Evolutionary conservation across 1,140 invertebrate species (phyloP), one percentile per base, ranked within the genome.

Genomic region (Halotydeus destructor): DNA sequence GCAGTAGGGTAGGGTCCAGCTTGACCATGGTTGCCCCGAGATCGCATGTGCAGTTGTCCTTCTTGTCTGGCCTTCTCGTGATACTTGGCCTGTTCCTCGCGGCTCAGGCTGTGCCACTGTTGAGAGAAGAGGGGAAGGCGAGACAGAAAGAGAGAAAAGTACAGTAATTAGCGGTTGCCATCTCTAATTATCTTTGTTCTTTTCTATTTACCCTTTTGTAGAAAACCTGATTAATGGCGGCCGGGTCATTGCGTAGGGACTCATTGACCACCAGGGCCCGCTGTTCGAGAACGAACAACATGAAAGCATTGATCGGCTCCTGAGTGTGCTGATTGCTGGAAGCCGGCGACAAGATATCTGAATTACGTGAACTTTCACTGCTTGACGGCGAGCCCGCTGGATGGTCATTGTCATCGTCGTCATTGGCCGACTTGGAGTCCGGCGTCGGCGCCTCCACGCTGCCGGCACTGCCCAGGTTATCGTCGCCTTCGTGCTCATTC

Each of bases 231-330:
- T 99, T 99, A 61, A 99, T 94, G 49, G 91, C 89, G 42, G 94
- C 89, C 51, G 86, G 94, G 60, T 98, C 91, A 66, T 96, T 96
- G 41, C 96, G 70, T 44, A 86, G 94, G 66, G 85, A 93, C 64
- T 98, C 89, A 12, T 86, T 83, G 35, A 97, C 83, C 31, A 98
- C 88, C 67, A 93, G 86, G 50, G 88, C 81, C 57, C 93, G 69
- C 83, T 94, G 94, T 62, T 98, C 91, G 64, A 97, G 97, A 93
- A 98, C 98, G 62, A 94, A 99, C 51, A 97, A 70, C 94, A 99
- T 99, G 69, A 99, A 99, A 53, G 94, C 93, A 66, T 99, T 99
- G 35, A 98, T 69, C 45, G 93, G 93, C 68, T 99, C 99, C 69
- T 99, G 98, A 60, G 98, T 94, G 65, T 96, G 88, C 61, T 60